phyloP scores from a whole-genome alignment of 2,888 invertebrate species.

The Mantis religiosa region DNA sequence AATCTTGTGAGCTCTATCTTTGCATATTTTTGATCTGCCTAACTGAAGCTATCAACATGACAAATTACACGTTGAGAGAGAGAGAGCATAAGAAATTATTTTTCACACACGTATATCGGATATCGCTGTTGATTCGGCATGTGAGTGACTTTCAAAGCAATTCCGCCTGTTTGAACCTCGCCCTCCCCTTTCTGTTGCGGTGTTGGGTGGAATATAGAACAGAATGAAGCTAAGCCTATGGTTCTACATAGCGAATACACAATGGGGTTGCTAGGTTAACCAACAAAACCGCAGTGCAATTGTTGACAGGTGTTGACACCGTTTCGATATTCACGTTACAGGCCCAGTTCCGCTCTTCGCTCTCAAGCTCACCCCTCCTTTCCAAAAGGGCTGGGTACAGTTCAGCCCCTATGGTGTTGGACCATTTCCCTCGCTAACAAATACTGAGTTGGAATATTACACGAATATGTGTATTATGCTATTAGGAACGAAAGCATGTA shows the following conservation, averaged over 20 bases:
- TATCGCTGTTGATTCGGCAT: not conserved
- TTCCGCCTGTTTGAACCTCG: not conserved
- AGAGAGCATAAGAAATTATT: too few species aligned
- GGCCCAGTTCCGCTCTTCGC: not conserved
- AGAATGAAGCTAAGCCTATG: slow-evolving; percentile 10
- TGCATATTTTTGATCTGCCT: too few species aligned
- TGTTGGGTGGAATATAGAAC: not conserved
- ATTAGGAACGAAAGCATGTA: too few species aligned
- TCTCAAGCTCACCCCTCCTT: not conserved
- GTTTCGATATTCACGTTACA: slow-evolving; percentile 21
- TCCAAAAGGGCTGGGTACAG: not conserved
- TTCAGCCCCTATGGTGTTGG: not conserved
- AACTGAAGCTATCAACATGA: too few species aligned
- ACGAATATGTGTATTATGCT: too few species aligned
- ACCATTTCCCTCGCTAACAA: not conserved
- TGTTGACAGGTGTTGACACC: slow-evolving; percentile 28
- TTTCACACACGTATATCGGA: not conserved
- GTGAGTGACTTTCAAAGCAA: slow-evolving; percentile 3
- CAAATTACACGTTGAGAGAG: too few species aligned
- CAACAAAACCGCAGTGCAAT: slow-evolving; percentile 26
- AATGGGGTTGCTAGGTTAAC: slow-evolving; percentile 24
- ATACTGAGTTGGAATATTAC: too few species aligned
- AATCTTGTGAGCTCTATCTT: too few species aligned
- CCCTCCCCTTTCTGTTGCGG: not conserved
- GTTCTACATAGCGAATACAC: slow-evolving; percentile 19